A percentile compares a stretch with the other conserved stretches of the same genome.
phyloP scores from a whole-genome alignment of 2,888 invertebrate species.

The Autographa pulchrina region DNA sequence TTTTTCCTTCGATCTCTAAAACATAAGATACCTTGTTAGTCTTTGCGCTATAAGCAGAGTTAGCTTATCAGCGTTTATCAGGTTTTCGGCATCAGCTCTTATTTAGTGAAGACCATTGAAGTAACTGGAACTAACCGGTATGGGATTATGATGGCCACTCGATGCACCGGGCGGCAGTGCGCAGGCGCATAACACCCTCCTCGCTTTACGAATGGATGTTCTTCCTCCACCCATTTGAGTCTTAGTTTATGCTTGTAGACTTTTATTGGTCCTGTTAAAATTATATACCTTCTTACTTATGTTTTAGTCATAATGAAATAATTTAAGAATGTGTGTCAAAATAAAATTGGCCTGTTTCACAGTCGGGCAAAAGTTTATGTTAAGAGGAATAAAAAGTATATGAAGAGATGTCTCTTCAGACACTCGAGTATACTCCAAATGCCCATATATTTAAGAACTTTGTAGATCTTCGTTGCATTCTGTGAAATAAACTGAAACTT shows the following conservation, averaged over 20 bases:
- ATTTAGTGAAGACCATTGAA: neutral
- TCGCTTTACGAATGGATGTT: conserved; percentile 23
- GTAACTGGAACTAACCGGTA: conserved; percentile 28
- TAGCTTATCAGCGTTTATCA: too few relatives aligned
- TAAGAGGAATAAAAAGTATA: too few relatives aligned
- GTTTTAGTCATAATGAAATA: too few relatives aligned
- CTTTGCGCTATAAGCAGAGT: too few relatives aligned
- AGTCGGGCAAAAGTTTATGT: too few relatives aligned
- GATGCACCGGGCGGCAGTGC: conserved; percentile 24
- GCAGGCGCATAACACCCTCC: conserved; percentile 40
- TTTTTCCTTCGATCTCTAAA: conserved; percentile 90
- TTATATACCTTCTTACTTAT: too few relatives aligned
- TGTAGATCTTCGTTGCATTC: too few relatives aligned
- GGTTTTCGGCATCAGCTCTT: neutral
- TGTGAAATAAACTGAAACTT: neutral
- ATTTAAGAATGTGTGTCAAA: too few relatives aligned
- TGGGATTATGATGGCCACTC: conserved; percentile 37
- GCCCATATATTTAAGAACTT: too few relatives aligned
- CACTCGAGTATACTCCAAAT: too few relatives aligned
- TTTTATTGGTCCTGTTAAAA: conserved; percentile 19
- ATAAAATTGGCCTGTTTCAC: too few relatives aligned
- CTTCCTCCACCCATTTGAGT: conserved; percentile 21
- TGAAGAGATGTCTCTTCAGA: too few relatives aligned
- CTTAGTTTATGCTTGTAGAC: conserved; percentile 25
- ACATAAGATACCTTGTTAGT: neutral